Evolutionary conservation across 2,113 vertebrate species (phyloP).

Genomic region (Vulpes vulpes): DNA sequence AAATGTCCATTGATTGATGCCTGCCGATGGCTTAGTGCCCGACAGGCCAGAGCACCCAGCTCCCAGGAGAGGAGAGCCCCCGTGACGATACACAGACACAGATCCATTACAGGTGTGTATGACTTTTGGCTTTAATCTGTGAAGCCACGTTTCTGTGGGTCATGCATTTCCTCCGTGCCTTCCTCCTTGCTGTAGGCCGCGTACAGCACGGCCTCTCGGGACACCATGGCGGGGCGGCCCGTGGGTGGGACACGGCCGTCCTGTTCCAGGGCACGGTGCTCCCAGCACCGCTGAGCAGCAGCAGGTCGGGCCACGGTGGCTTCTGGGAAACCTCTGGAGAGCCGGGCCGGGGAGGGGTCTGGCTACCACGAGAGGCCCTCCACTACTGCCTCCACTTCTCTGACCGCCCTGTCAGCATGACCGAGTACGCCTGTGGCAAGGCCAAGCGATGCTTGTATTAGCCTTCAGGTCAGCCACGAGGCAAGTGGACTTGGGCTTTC

Average conservation of each 20-base stretch:
- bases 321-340: neutral
- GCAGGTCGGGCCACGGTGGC: neutral
- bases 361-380: neutral
- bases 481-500: neutral
- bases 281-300: neutral
- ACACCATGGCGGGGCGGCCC: neutral
- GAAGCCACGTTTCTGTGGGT: neutral
- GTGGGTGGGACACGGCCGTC: too few relatives aligned
- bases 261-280: neutral
- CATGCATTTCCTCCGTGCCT: neutral
- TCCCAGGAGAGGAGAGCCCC: neutral
- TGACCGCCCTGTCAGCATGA: neutral
- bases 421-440: neutral
- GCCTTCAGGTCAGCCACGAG: neutral
- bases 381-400: neutral
- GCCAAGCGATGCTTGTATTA: rapidly evolving
- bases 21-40: neutral
- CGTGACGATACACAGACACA: neutral
- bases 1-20: neutral
- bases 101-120: rapidly evolving
- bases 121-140: neutral
- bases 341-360: too few relatives aligned
- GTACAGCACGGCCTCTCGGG: neutral
- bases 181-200: neutral
- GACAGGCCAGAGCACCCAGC: neutral